phyloP scores from a whole-genome alignment of 2,797 vertebrate species.

The Cephalopachus bancanus region DNA sequence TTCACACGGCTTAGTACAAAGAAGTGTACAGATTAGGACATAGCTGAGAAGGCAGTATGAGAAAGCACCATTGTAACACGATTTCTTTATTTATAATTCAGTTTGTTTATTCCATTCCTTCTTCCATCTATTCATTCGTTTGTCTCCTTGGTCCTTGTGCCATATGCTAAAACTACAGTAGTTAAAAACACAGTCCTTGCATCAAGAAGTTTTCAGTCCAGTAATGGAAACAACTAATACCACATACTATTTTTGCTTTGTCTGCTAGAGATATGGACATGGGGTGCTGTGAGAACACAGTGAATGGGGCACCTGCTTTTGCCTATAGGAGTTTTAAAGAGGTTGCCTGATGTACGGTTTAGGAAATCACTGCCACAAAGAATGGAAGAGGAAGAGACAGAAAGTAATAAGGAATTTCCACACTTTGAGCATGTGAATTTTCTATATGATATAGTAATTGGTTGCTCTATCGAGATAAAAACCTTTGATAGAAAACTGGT shows the following conservation, averaged over 20 bases:
- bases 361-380: neutral
- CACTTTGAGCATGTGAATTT: neutral
- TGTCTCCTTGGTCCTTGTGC: neutral
- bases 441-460: neutral
- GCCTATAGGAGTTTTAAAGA: neutral
- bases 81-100: neutral
- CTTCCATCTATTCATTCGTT: neutral
- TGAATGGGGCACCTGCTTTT: neutral
- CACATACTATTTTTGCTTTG: neutral
- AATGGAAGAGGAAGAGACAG: neutral
- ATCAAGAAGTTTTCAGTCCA: neutral
- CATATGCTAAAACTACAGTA: neutral
- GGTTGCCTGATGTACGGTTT: neutral
- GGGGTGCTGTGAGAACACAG: neutral
- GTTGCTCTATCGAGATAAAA: neutral
- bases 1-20: slow-evolving; percentile 28
- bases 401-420: neutral
- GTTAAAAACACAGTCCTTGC: neutral
- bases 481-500: neutral
- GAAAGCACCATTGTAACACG: neutral
- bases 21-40: neutral
- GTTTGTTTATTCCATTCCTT: neutral
- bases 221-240: neutral
- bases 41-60: neutral
- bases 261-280: neutral